phyloP scores from a whole-genome alignment of 2,113 vertebrate species.

The Nyctibius bracteatus region DNA sequence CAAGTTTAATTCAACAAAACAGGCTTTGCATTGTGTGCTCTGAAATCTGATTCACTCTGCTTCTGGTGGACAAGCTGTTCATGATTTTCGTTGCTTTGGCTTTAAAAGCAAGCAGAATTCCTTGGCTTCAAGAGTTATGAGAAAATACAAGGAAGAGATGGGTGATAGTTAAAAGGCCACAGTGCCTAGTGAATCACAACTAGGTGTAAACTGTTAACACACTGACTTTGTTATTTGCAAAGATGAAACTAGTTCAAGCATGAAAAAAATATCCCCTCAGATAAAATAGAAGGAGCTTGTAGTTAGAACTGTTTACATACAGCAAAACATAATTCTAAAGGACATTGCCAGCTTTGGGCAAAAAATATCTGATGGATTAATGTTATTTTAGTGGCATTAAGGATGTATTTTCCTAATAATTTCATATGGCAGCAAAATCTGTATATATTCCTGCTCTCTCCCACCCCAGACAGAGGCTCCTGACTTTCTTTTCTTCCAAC shows the following conservation, averaged over 20 bases:
- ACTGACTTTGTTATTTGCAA: background rate
- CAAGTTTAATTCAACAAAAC: background rate
- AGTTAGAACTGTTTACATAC: background rate
- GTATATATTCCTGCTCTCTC: background rate
- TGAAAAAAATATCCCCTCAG: background rate
- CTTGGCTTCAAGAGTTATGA: background rate
- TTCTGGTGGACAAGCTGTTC: background rate
- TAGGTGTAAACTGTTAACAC: background rate
- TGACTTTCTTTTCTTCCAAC: background rate
- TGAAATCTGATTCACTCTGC: background rate
- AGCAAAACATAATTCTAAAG: slow-evolving; percentile 18
- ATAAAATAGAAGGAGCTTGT: background rate
- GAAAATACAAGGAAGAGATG: background rate
- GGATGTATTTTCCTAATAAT: slow-evolving; percentile 14
- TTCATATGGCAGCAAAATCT: background rate
- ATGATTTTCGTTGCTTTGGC: background rate
- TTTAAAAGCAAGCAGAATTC: background rate
- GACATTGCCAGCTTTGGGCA: slow-evolving; percentile 17
- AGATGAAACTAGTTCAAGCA: background rate
- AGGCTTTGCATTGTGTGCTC: background rate
- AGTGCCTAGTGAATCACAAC: background rate
- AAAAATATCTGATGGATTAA: slow-evolving; percentile 15
- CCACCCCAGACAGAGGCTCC: background rate
- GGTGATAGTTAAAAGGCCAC: background rate
- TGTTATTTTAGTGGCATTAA: slow-evolving; percentile 11